Conservation (phyloP, 2,113 vertebrate species). For the Otus sunia region DNA sequence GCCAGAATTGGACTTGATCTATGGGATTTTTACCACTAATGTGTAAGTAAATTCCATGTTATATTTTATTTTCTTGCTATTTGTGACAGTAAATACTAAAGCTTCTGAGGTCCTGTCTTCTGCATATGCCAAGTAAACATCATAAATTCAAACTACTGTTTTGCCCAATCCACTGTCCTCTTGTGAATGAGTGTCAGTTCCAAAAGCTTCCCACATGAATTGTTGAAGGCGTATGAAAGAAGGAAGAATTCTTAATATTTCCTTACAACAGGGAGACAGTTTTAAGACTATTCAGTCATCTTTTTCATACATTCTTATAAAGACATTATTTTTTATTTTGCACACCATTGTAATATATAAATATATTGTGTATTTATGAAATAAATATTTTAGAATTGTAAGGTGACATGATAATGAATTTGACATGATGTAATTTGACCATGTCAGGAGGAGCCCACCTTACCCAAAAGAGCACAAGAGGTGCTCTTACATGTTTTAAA, state of each 20-base stretch:
- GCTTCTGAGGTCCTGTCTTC: background rate
- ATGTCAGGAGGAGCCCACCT: background rate
- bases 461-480: background rate
- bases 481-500: background rate
- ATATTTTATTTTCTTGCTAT: background rate
- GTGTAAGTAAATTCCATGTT: constrained; percentile 80
- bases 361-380: background rate
- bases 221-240: background rate
- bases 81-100: background rate
- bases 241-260: background rate
- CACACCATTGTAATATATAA: background rate
- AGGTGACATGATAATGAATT: background rate
- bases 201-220: background rate
- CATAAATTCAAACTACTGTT: background rate
- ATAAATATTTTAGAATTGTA: background rate
- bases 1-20: constrained; percentile 92
- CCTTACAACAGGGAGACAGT: background rate
- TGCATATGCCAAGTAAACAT: background rate
- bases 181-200: background rate
- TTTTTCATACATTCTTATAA: background rate
- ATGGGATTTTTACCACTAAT: constrained; percentile 96
- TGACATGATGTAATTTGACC: background rate
- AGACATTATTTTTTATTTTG: background rate
- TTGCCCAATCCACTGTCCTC: background rate
- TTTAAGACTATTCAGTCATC: background rate